phyloP scores from a whole-genome alignment of 1,140 invertebrate species.

The Amphibalanus amphitrite region DNA sequence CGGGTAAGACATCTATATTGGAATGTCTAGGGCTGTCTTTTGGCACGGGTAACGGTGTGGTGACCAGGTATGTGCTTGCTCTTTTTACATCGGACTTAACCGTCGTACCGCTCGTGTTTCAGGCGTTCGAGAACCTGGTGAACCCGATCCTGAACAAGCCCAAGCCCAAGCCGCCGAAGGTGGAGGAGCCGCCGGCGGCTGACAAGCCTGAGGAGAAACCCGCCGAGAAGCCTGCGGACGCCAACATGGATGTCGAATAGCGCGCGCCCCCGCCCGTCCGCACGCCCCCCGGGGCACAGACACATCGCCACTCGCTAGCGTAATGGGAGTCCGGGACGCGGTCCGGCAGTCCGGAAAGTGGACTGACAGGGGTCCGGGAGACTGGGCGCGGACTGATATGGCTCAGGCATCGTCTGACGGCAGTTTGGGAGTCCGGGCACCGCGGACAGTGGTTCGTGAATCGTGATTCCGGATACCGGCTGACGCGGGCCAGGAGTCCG shows the following conservation, averaged over 20 bases:
- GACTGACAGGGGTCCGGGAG: not conserved
- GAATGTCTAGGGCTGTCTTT: no score
- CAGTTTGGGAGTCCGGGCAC: no score
- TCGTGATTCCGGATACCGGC: no score
- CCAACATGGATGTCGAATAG: not conserved
- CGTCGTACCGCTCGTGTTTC: conserved; percentile 17
- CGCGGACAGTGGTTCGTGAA: no score
- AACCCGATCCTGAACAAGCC: conserved; percentile 65
- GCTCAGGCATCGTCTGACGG: no score
- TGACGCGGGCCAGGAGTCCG: no score
- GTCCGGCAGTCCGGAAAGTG: not conserved
- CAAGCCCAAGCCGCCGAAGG: conserved; percentile 36
- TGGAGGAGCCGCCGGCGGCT: conserved; percentile 26
- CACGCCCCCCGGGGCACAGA: not conserved
- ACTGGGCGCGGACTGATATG: not conserved
- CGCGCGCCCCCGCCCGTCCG: not conserved
- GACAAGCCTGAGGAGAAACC: conserved; percentile 19
- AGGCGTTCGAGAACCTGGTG: conserved; percentile 47
- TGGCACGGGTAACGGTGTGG: not conserved
- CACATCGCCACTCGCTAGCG: not conserved
- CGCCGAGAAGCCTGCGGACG: not conserved
- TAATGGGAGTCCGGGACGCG: not conserved
- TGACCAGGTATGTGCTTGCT: conserved; percentile 3
- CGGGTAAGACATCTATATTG: no score
- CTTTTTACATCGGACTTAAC: not conserved